Conservation (phyloP, 2,888 invertebrate species). For the Fragum fragum region DNA sequence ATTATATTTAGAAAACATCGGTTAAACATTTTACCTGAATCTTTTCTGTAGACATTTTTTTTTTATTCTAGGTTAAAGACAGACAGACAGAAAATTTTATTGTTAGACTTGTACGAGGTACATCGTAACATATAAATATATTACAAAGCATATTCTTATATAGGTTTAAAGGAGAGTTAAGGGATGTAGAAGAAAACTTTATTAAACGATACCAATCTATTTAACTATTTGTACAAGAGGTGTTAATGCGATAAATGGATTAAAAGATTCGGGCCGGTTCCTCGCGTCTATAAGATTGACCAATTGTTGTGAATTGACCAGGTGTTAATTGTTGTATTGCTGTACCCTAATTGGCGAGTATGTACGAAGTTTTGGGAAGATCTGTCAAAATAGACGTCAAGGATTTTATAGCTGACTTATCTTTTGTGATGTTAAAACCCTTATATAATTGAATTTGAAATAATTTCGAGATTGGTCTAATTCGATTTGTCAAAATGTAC, state of each 20-base stretch:
- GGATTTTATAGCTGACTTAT: neutral
- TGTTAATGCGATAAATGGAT: conserved; percentile 2
- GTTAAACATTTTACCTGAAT: no score
- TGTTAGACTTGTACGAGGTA: no score
- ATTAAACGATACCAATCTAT: neutral
- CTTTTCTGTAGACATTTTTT: no score
- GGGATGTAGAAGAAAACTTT: neutral
- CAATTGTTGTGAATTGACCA: neutral
- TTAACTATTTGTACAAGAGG: neutral
- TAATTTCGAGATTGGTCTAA: no score
- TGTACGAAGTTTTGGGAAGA: neutral
- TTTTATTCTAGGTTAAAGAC: no score
- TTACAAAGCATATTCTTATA: no score
- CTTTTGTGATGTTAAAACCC: neutral
- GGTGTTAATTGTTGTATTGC: neutral
- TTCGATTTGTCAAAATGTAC: no score
- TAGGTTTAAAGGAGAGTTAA: neutral
- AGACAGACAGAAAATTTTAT: no score
- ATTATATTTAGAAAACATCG: no score
- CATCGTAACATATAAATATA: no score
- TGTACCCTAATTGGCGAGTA: neutral
- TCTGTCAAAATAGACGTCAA: neutral
- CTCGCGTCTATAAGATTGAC: neutral
- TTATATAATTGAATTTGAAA: neutral
- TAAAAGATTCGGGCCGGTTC: neutral